phyloP scores from a whole-genome alignment of 2,113 vertebrate species.

The Chaetops frenatus region DNA sequence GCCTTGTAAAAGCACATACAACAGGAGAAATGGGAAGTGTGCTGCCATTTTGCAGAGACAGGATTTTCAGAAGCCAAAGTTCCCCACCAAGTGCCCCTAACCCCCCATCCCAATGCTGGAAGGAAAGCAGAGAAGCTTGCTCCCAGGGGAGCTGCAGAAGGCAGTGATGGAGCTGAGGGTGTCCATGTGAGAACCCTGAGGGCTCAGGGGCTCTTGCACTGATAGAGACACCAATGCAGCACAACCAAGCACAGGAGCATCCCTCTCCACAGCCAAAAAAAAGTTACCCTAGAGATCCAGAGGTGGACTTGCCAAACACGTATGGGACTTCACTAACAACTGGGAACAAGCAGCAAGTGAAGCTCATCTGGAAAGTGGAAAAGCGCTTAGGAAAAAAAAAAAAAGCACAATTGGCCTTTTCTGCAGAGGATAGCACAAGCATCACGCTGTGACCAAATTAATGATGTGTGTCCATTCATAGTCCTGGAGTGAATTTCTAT shows the following conservation, averaged over 20 bases:
- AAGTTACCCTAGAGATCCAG: neutral
- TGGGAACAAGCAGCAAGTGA: neutral
- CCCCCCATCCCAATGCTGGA: rapidly evolving
- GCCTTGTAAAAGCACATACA: neutral
- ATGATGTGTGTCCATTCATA: neutral
- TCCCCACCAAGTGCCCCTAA: neutral
- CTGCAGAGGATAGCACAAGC: neutral
- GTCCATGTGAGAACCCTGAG: neutral
- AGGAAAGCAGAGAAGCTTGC: neutral
- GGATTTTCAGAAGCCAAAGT: rapidly evolving
- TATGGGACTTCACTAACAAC: neutral
- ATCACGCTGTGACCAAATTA: neutral
- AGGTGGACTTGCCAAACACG: neutral
- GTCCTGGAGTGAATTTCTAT: neutral
- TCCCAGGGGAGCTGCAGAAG: neutral
- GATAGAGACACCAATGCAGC: rapidly evolving
- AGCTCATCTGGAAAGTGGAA: neutral
- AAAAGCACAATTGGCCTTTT: neutral
- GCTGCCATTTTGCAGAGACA: neutral
- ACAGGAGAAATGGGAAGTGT: rapidly evolving
- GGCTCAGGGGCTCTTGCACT: rapidly evolving
- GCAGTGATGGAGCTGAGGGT: neutral
- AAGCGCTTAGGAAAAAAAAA: neutral
- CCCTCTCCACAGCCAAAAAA: neutral
- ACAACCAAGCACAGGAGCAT: neutral